Conservation (phyloP, 2,797 vertebrate species). For the Sitta carolinensis region DNA sequence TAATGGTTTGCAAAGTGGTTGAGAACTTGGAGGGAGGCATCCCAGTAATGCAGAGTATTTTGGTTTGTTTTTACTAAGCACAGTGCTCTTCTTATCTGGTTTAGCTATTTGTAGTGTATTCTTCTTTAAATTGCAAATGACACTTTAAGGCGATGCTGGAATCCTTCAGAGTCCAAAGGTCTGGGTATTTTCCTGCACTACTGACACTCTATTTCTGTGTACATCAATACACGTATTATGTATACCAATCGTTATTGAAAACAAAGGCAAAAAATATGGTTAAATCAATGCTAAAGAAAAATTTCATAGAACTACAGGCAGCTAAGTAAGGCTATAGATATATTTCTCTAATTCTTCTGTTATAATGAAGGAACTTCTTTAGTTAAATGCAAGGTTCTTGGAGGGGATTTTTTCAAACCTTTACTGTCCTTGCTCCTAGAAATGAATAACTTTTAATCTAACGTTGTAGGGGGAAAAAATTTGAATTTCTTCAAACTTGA, state of each 20-base stretch:
- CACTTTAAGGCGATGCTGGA: neutral
- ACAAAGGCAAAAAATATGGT: neutral
- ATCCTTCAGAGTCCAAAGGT: neutral
- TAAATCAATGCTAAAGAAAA: neutral
- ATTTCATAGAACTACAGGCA: neutral
- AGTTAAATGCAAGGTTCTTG: neutral
- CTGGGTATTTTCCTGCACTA: neutral
- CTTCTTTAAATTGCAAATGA: neutral
- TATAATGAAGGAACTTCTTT: neutral
- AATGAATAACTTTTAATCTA: neutral
- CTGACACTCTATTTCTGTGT: neutral
- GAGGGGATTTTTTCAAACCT: neutral
- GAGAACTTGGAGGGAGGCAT: constrained; percentile 11
- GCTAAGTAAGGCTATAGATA: neutral
- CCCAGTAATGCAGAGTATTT: neutral
- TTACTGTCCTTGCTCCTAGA: neutral
- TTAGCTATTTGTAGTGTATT: neutral
- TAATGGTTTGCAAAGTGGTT: constrained; percentile 47
- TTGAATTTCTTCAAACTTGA: neutral
- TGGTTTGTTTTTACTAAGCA: neutral
- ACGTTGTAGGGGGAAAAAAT: neutral
- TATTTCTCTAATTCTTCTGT: neutral
- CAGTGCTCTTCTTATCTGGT: neutral
- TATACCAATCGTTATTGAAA: neutral
- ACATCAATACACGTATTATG: neutral